Evolutionary conservation across 2,888 invertebrate genomes (phyloP).

Genomic region (Euzetes globulus): DNA sequence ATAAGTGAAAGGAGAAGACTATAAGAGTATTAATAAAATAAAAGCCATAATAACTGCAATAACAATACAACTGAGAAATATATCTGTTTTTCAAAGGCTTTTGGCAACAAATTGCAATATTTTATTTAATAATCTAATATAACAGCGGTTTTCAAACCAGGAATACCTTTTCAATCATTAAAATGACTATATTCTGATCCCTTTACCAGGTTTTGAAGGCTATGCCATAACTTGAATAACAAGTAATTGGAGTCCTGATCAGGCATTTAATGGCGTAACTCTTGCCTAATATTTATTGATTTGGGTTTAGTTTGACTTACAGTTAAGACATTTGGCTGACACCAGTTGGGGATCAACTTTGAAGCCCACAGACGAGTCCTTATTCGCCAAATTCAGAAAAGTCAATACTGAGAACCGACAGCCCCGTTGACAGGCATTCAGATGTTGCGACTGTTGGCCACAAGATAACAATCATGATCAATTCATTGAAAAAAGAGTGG

Average conservation of each 20-base stretch:
- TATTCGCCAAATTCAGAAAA: background rate
- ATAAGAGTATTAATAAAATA: background rate
- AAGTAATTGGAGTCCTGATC: background rate
- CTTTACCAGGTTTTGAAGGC: background rate
- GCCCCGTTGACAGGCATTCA: constrained; percentile 5
- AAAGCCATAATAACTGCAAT: background rate
- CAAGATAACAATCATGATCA: background rate
- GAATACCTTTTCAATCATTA: background rate
- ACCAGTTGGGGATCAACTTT: background rate
- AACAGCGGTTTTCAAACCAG: background rate
- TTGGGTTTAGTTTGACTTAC: background rate
- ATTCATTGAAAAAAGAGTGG: too few species aligned
- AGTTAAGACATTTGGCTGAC: background rate
- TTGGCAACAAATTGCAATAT: background rate
- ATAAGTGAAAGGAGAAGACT: background rate
- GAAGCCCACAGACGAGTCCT: background rate
- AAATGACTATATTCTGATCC: too few species aligned
- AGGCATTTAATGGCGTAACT: background rate
- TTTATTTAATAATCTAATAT: background rate
- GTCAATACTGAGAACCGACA: background rate
- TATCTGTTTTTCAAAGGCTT: background rate
- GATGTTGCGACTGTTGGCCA: constrained; percentile 8
- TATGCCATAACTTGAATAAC: background rate
- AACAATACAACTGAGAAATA: background rate
- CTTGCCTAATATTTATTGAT: too few species aligned